Conservation (phyloP, 2,797 vertebrate species). For the Ceyx erithaca region DNA sequence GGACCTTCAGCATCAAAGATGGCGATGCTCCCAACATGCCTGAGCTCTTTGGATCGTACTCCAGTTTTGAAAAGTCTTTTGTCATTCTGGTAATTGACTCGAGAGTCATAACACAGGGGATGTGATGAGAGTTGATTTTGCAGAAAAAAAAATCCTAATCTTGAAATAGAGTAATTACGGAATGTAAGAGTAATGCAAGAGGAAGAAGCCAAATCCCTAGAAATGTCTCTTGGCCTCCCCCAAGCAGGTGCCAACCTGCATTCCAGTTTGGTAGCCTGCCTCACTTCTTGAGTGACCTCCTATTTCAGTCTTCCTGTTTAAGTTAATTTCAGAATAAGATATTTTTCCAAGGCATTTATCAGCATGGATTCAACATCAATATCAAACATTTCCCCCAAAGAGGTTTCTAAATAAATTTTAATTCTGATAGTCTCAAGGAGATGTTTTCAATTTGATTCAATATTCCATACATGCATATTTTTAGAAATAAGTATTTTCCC, state of each 20-base stretch:
- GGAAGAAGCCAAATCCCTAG: not conserved
- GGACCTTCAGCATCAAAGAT: not conserved
- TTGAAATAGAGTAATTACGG: not conserved
- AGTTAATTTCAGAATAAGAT: not conserved
- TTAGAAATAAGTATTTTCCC: constrained; percentile 10
- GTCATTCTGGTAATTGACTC: not conserved
- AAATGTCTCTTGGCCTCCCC: not conserved
- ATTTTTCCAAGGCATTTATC: constrained; percentile 2
- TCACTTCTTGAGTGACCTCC: not conserved
- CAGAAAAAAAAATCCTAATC: not conserved
- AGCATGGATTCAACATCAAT: constrained; percentile 26
- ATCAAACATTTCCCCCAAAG: constrained; percentile 18
- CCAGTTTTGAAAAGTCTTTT: not conserved
- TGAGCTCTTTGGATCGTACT: not conserved
- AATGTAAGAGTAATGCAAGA: not conserved
- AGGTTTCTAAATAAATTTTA: constrained; percentile 63
- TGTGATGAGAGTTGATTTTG: not conserved
- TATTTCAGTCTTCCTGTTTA: not conserved
- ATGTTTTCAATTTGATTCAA: constrained; percentile 74
- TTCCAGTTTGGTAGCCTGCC: not conserved
- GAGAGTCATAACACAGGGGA: not conserved
- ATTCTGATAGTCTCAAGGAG: constrained; percentile 62
- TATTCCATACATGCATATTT: constrained; percentile 70
- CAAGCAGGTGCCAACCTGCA: not conserved
- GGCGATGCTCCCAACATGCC: not conserved